A percentile compares a stretch with the other conserved stretches of the same genome.
phyloP scores from a whole-genome alignment of 2,888 invertebrate genomes.

The Watsonalla binaria region DNA sequence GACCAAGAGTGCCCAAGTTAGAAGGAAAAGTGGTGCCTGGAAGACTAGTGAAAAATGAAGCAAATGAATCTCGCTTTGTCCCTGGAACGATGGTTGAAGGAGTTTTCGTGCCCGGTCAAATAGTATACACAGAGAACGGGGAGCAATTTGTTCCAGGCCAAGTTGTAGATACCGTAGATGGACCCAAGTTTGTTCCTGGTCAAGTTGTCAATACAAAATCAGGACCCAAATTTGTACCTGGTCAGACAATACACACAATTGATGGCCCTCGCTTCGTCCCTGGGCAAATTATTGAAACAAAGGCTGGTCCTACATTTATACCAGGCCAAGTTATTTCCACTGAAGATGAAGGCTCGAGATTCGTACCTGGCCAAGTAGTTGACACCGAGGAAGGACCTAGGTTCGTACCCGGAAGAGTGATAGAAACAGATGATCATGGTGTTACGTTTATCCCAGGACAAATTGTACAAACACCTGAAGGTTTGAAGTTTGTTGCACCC shows the following conservation, averaged over 20 bases:
- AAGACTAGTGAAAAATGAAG: slow-evolving; percentile 79
- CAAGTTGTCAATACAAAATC: slow-evolving; percentile 85
- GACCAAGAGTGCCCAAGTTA: slow-evolving; percentile 65
- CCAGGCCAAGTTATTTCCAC: slow-evolving; percentile 87
- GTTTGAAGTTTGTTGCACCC: slow-evolving; percentile 83
- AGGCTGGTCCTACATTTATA: slow-evolving; percentile 86
- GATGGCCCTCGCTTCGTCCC: slow-evolving; percentile 88
- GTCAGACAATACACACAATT: slow-evolving; percentile 84
- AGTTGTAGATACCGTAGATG: slow-evolving; percentile 83
- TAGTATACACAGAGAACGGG: slow-evolving; percentile 83
- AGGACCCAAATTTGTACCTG: slow-evolving; percentile 82
- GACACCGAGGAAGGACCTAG: slow-evolving; percentile 84
- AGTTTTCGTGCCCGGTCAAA: slow-evolving; percentile 83
- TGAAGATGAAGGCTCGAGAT: slow-evolving; percentile 78
- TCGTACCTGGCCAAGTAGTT: slow-evolving; percentile 84
- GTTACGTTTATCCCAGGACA: slow-evolving; percentile 88
- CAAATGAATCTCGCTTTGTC: slow-evolving; percentile 81
- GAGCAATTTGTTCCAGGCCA: slow-evolving; percentile 86
- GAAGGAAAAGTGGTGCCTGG: slow-evolving; percentile 82
- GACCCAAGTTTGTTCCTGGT: slow-evolving; percentile 87
- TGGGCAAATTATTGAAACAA: slow-evolving; percentile 86
- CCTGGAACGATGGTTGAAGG: slow-evolving; percentile 84
- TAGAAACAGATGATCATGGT: slow-evolving; percentile 83
- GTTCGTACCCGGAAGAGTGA: slow-evolving; percentile 85
- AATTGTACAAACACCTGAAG: slow-evolving; percentile 85